Base-by-base conservation (phyloP, 2,888 invertebrate genomes). In the Taphrorychus bicolor region DNA sequence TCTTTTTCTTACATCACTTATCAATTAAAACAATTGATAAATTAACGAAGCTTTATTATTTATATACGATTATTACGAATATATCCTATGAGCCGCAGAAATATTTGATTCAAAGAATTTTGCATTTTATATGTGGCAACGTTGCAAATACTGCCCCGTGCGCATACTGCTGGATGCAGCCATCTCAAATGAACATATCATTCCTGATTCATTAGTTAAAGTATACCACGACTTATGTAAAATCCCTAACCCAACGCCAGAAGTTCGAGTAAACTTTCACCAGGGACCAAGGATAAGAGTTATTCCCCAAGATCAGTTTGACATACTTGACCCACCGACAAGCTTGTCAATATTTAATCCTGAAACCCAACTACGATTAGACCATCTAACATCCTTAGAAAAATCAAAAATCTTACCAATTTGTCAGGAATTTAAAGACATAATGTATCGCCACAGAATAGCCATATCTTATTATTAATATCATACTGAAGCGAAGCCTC, bases 221-320 rank as follows among this genome's bases (percentile, higher is more conserved):
- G 21, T 63, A 18, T 16, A 59, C 32, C 40, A 69, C 18, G 69
- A 64, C 1, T 53, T 42, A 4, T 62, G 54, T 21, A 45, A 49
- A 45, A 48, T 66, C 1, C 66, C 65, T 2, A 65, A 59, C 19
- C 60, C 64, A 17, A 21, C 3, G 9, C 59, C 60, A 0, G 41
- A 21, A 9, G 17, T 69, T 5, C 21, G 59, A 5, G 42, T 69
- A 3, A 69, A 69, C 23, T 64, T 65, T 45, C 45, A 59, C 40
- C 11, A 65, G n/a, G n/a, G n/a, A n/a, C n/a, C n/a, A 51, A 59
- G 69, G 57, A 52, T 69, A 1, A 57, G 59, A 5, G 70, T 67
- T 1, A 60, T 67, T 49, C 70, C 70, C 2, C 23, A 57, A 22
- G 54, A 58, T 23, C 58, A 59, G 1, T 66, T 66, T 16, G 42